Percentiles rank a stretch among this genome's conserved stretches.
phyloP scores from a whole-genome alignment of 2,113 vertebrate genomes.

The Oreochromis spilurus region DNA sequence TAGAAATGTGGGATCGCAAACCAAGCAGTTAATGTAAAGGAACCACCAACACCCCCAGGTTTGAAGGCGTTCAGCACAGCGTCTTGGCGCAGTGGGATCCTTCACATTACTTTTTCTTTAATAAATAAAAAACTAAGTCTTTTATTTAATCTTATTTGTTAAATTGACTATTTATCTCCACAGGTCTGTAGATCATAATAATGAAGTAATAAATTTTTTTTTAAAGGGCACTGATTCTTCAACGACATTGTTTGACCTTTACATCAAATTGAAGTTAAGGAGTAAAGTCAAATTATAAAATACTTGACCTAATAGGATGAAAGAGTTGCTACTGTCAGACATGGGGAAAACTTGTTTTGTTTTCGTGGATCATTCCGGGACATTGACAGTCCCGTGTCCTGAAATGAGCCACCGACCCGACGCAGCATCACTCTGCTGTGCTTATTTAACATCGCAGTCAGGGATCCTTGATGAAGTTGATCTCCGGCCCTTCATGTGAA shows the following conservation, averaged over 20 bases:
- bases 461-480: not conserved
- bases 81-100: not conserved
- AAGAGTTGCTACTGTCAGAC: not conserved
- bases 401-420: not conserved
- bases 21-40: not conserved
- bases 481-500: not conserved
- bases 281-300: not conserved
- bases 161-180: not conserved
- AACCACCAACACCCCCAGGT: not conserved
- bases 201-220: rapidly evolving
- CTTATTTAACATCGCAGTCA: conserved; percentile 6
- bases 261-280: not conserved
- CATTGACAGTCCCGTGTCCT: not conserved
- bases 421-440: not conserved
- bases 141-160: not conserved
- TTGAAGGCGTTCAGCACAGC: not conserved
- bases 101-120: not conserved
- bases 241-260: not conserved
- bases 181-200: not conserved
- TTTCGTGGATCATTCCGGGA: not conserved
- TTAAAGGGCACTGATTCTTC: not conserved
- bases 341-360: not conserved
- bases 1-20: not conserved
- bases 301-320: not conserved
- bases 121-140: not conserved